Conservation (phyloP, 2,797 vertebrate species). For the Adrianichthys oophorus region DNA sequence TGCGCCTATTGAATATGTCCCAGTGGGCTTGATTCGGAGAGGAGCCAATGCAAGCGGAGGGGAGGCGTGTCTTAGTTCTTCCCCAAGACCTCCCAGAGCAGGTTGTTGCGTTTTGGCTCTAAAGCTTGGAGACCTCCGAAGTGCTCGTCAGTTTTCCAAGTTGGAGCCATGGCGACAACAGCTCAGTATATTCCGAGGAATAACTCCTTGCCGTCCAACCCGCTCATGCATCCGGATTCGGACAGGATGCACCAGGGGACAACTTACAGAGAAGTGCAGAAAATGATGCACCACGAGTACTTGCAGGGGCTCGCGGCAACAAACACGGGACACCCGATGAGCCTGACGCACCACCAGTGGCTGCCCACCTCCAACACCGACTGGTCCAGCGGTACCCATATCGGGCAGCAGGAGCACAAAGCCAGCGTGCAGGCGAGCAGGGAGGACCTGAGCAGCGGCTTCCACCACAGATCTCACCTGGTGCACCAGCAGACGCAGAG, state of each 20-base stretch:
- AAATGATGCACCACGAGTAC: constrained; percentile 99
- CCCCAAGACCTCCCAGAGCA: constrained; percentile 81
- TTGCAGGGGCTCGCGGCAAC: constrained; percentile 91
- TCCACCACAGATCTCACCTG: constrained; percentile 90
- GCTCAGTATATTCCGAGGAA: constrained; percentile 95
- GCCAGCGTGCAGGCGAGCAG: constrained; percentile 81
- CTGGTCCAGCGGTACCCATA: constrained; percentile 87
- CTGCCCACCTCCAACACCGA: constrained; percentile 90
- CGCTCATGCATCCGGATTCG: constrained; percentile 94
- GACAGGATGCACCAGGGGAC: constrained; percentile 94
- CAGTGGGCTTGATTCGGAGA: constrained; percentile 72
- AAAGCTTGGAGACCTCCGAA: constrained; percentile 88
- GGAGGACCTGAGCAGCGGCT: constrained; percentile 86
- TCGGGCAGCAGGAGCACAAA: constrained; percentile 86
- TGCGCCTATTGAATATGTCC: constrained; percentile 71
- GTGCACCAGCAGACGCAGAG: constrained; percentile 90
- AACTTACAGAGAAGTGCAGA: constrained; percentile 98
- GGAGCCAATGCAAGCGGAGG: constrained; percentile 85
- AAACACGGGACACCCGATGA: constrained; percentile 94
- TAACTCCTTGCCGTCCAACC: constrained; percentile 89
- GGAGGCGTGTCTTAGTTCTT: constrained; percentile 82
- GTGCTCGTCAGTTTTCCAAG: constrained; percentile 86
- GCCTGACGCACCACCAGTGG: constrained; percentile 96
- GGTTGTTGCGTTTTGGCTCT: constrained; percentile 86
- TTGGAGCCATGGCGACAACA: constrained; percentile 94